Percentiles rank a stretch among this genome's conserved stretches.
Conservation (phyloP, 1,140 invertebrate genomes). For the Zelostemma sp. region DNA sequence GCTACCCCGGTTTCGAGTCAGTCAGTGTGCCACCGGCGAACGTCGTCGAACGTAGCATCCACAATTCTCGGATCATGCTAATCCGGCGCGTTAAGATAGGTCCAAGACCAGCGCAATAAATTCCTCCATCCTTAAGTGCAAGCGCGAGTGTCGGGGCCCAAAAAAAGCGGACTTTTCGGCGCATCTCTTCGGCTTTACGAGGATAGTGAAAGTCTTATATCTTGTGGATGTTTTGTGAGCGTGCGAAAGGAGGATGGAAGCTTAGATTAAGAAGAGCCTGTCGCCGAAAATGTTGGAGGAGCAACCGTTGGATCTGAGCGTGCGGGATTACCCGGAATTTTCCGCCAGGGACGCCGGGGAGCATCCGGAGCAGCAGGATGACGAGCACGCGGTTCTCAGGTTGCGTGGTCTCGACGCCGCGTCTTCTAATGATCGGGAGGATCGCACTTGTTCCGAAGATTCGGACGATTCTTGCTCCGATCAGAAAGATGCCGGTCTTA, state of each 20-base stretch:
- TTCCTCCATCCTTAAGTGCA: too few relatives aligned
- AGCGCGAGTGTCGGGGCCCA: too few relatives aligned
- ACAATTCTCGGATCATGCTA: conserved; percentile 44
- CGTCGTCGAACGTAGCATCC: conserved; percentile 51
- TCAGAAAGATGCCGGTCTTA: conserved; percentile 57
- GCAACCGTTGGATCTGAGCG: conserved; percentile 66
- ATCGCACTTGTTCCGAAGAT: conserved; percentile 77
- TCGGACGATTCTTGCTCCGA: conserved; percentile 80
- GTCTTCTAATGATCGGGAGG: conserved; percentile 60
- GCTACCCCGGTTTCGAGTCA: conserved; percentile 64
- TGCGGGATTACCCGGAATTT: conserved; percentile 62
- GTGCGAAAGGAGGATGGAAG: conserved; percentile 11
- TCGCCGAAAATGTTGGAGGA: conserved; percentile 62
- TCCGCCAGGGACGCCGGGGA: conserved; percentile 11
- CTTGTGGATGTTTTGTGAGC: conserved; percentile 19
- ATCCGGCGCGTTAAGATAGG: conserved; percentile 42
- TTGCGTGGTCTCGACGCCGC: conserved; percentile 42
- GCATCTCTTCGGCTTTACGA: too few relatives aligned
- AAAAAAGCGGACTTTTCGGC: too few relatives aligned
- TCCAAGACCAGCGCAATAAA: conserved; percentile 16
- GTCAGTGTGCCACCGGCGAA: conserved; percentile 70
- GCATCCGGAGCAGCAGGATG: conserved; percentile 21
- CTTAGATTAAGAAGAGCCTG: not conserved
- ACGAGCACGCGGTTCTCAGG: conserved; percentile 51
- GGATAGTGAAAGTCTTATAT: conserved; percentile 1